Evolutionary conservation across 30 jellyfish, hydroid and myxozoan species (phyloP), one percentile per base, ranked within the genome.

Genomic region (Hydractinia echinata): DNA sequence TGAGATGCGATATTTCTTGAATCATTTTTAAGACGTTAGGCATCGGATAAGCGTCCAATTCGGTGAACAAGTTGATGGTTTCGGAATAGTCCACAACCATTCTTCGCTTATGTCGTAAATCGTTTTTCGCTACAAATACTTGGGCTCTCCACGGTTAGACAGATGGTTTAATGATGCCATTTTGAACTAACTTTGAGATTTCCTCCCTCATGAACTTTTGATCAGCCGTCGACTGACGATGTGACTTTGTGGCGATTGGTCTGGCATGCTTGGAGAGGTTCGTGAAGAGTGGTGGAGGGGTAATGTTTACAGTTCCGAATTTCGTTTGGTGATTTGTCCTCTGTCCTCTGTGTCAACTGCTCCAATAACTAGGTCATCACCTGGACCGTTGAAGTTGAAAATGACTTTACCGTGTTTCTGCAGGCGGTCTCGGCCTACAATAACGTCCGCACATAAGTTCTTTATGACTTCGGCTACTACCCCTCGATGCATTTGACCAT

Each of bases 111-210:
- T 51, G 87, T n/a, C n/a, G n/a, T n/a, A n/a, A n/a, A n/a, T n/a
- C 58, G 53, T 61, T 15, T 20, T 70, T 53, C 56, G 77, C 21
- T 11, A 73, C 82, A 21, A 51, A 11, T 15, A 49, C 82, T 70
- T 85, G 95, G 13, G 95, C 90, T 48, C 95, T 53, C 95, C 91
- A 85, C 16, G 95, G 91, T 13, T 87, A 87, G 39, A 62, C 61
- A 61, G 89, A 55, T 50, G 95, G 94, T 69, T 82, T 89, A 7
- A 87, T 87, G 67, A 87, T 87, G 53, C 96, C 96, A 64, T 60
- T 89, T 15, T 58, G 54, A 14, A 62, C 82, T 61, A 88, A 58
- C 48, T 95, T 49, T 19, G 70, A 44, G 58, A 64, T 73, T 54
- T 88, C 96, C 5, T 61, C 86, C 7, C 10, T 61, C 74, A 87